Percentiles rank a stretch among this genome's conserved stretches.
These are phyloP conservation scores for Eufriesea mexicana DNA, from an alignment of 1,140 invertebrate genomes.

Conservation along the genomic window DNA sequence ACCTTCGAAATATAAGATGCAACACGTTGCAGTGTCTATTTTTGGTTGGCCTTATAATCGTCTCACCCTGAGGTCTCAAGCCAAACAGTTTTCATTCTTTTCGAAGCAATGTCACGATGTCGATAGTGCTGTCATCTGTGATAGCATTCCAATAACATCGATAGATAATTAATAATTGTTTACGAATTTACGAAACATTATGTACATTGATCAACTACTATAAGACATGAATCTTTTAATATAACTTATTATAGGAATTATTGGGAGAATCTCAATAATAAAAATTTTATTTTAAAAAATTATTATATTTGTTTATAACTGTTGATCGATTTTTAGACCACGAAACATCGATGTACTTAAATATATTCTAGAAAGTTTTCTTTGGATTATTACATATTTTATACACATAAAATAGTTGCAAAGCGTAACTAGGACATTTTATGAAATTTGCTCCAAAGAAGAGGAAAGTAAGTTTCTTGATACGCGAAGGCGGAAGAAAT, in stretches of 20 bases:
- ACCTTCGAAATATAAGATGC: slow-evolving; percentile 37
- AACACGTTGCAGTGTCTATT: slow-evolving; percentile 42
- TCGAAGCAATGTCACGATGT: slow-evolving; percentile 10
- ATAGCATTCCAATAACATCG: slow-evolving; percentile 34
- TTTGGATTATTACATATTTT: neutral
- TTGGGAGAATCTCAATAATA: neutral
- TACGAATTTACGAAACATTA: neutral
- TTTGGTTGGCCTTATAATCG: slow-evolving; percentile 27
- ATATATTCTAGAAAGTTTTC: neutral
- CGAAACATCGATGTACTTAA: neutral
- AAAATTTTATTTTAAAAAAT: neutral
- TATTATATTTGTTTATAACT: neutral
- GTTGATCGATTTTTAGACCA: neutral
- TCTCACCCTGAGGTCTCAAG: slow-evolving; percentile 18
- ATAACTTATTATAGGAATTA: neutral
- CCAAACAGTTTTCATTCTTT: slow-evolving; percentile 41
- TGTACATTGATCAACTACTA: neutral
- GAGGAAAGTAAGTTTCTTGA: neutral
- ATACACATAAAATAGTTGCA: neutral
- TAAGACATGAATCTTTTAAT: neutral
- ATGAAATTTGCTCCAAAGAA: neutral
- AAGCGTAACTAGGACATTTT: neutral
- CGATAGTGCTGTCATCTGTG: slow-evolving; percentile 10
- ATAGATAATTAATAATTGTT: slow-evolving; percentile 38
- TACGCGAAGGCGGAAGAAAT: neutral